Conservation (phyloP, 2,888 invertebrate species). For the Lissocephala sabroskyi region DNA sequence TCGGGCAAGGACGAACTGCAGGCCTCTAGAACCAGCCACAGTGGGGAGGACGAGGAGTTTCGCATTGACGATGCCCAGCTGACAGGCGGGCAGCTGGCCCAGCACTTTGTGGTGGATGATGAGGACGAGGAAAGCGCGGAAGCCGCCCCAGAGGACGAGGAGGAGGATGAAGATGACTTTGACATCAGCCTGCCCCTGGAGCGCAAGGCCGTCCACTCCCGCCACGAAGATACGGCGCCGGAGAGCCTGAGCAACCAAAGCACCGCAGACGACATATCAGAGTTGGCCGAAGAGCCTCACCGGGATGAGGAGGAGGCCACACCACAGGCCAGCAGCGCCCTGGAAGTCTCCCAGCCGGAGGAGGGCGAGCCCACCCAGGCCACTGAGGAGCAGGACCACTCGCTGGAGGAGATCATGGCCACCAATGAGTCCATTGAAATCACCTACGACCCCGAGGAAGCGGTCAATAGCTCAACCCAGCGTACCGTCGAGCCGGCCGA, state of each 20-base stretch:
- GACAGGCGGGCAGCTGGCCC: slow-evolving; percentile 67
- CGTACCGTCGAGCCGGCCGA: background rate
- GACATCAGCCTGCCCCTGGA: slow-evolving; percentile 50
- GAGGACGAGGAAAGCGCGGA: slow-evolving; percentile 45
- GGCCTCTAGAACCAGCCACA: slow-evolving; percentile 16
- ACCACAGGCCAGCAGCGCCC: background rate
- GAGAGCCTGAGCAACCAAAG: slow-evolving; percentile 67
- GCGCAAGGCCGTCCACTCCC: slow-evolving; percentile 38
- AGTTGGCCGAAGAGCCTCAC: slow-evolving; percentile 61
- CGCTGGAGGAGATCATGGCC: slow-evolving; percentile 67
- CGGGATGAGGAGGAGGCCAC: background rate
- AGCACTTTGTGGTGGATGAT: slow-evolving; percentile 67
- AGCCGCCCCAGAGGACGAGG: no score
- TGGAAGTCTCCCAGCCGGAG: slow-evolving; percentile 4
- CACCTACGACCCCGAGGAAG: slow-evolving; percentile 57
- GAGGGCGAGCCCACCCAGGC: slow-evolving; percentile 2
- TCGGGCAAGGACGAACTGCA: slow-evolving; percentile 12
- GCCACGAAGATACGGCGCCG: slow-evolving; percentile 25
- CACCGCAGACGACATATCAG: slow-evolving; percentile 71
- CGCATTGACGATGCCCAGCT: slow-evolving; percentile 69
- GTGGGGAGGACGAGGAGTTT: slow-evolving; percentile 53
- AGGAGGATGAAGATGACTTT: slow-evolving; percentile 39
- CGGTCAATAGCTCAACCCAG: slow-evolving; percentile 31
- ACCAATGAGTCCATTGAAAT: slow-evolving; percentile 68
- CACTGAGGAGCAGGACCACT: slow-evolving; percentile 66